Percentiles rank a stretch among this genome's conserved stretches.
These are phyloP conservation scores for Dicerorhinus sumatrensis DNA, from an alignment of 2,113 vertebrate genomes.

Conservation along the genomic window DNA sequence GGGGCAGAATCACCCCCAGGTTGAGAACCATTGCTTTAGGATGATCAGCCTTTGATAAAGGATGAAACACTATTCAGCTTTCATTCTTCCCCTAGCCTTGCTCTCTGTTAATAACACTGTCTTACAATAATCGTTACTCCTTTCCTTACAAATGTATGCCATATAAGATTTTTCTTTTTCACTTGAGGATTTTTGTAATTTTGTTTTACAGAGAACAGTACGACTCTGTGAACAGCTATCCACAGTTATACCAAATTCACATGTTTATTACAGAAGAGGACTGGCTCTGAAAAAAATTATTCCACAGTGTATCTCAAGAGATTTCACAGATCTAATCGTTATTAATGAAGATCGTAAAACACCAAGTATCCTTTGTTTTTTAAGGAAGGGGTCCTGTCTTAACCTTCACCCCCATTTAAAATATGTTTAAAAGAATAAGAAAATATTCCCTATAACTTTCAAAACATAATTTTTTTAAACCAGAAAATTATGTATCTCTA, in stretches of 20 bases:
- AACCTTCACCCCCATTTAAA: neutral
- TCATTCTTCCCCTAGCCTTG: neutral
- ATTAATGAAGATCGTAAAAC: conserved; percentile 96
- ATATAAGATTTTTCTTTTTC: neutral
- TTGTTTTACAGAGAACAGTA: conserved; percentile 93
- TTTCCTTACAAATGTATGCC: neutral
- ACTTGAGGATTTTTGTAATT: neutral
- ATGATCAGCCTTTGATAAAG: neutral
- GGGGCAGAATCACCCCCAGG: neutral
- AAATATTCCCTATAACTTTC: neutral
- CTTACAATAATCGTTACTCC: neutral
- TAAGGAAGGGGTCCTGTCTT: neutral
- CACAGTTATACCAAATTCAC: conserved; percentile 93
- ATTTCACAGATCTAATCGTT: conserved; percentile 96
- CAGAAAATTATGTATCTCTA: neutral
- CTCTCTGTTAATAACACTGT: neutral
- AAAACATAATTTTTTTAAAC: neutral
- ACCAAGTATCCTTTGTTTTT: conserved; percentile 95
- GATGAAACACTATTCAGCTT: neutral
- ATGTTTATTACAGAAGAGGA: conserved; percentile 98
- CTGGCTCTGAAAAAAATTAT: conserved; percentile 97
- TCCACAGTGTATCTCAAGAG: conserved; percentile 94
- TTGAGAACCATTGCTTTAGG: neutral
- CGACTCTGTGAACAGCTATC: conserved; percentile 95
- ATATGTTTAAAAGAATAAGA: conserved; percentile 1